phyloP scores from a whole-genome alignment of 2,113 vertebrate species.

The Triplophysa siluroides region DNA sequence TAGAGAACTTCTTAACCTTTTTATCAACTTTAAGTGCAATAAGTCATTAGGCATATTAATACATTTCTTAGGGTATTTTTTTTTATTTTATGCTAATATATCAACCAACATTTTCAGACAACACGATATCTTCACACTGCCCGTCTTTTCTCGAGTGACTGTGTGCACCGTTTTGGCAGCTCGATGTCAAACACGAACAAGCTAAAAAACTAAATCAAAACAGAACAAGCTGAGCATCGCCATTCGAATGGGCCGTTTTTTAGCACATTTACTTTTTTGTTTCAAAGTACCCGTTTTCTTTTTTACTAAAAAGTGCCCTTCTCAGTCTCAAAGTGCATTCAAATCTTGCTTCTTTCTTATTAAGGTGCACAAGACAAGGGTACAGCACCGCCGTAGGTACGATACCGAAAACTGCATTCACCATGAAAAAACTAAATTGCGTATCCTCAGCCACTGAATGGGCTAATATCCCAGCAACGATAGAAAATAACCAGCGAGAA shows the following conservation, averaged over 20 bases:
- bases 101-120: slow-evolving; percentile 35
- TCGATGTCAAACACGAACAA: slow-evolving; percentile 63
- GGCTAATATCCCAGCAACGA: neutral
- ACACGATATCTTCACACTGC: slow-evolving; percentile 46
- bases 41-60: slow-evolving; percentile 62
- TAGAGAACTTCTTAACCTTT: slow-evolving; percentile 47
- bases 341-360: slow-evolving; percentile 66
- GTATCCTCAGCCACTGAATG: neutral
- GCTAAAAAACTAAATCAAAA: slow-evolving; percentile 43
- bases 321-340: slow-evolving; percentile 79
- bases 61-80: slow-evolving; percentile 46
- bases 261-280: slow-evolving; percentile 68
- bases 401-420: slow-evolving; percentile 42
- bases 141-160: slow-evolving; percentile 51
- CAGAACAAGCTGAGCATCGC: slow-evolving; percentile 52
- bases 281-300: slow-evolving; percentile 77
- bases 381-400: slow-evolving; percentile 54
- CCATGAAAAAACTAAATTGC: slow-evolving; percentile 9
- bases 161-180: slow-evolving; percentile 69
- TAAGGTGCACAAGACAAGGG: slow-evolving; percentile 70
- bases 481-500: neutral
- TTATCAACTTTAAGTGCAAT: slow-evolving; percentile 74
- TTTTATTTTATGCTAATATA: slow-evolving; percentile 41
- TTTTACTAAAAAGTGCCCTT: slow-evolving; percentile 73
- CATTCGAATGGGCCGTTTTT: slow-evolving; percentile 47